phyloP scores from a whole-genome alignment of 2,113 vertebrate genomes.

The Pelecanus crispus region DNA sequence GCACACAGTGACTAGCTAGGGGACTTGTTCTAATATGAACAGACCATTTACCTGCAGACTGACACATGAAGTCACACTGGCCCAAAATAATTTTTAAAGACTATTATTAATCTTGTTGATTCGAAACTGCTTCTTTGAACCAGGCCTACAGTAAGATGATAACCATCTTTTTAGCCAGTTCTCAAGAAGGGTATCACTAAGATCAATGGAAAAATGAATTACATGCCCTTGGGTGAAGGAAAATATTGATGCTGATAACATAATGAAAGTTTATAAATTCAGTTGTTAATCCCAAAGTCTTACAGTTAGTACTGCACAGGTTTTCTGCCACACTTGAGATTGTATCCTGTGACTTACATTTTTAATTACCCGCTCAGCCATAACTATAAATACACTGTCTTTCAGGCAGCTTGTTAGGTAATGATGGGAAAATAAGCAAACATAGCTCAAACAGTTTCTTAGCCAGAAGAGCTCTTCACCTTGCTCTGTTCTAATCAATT shows the following conservation, averaged over 20 bases:
- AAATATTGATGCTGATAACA: neutral
- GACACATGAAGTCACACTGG: neutral
- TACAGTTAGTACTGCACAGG: neutral
- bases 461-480: neutral
- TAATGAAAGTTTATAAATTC: neutral
- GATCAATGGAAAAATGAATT: neutral
- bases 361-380: conserved; percentile 9
- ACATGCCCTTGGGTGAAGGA: neutral
- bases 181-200: neutral
- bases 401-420: neutral
- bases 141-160: neutral
- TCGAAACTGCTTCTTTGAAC: neutral
- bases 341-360: neutral
- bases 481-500: neutral
- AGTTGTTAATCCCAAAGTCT: neutral
- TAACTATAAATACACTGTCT: neutral
- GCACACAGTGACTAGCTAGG: neutral
- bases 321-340: neutral
- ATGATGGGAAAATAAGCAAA: neutral
- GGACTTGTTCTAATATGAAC: neutral
- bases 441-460: neutral
- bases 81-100: neutral
- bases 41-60: neutral
- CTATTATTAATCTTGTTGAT: neutral
- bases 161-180: neutral